Evolutionary conservation across 1,140 invertebrate genomes (phyloP).

Genomic region (Laupala kohalensis): DNA sequence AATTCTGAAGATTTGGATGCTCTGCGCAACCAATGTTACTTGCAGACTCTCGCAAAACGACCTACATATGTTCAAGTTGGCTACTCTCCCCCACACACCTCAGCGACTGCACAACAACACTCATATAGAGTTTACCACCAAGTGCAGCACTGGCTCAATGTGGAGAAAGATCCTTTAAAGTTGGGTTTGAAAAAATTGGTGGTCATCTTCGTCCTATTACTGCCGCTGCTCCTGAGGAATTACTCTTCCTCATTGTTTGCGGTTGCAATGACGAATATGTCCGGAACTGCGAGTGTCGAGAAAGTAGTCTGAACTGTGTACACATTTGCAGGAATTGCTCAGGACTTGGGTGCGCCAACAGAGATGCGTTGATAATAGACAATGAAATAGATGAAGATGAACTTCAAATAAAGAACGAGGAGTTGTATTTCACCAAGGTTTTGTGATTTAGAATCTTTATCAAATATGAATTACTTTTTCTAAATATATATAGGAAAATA

Average conservation of each 20-base stretch:
- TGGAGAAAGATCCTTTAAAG: conserved; percentile 1
- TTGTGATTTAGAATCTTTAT: no score
- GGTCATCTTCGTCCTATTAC: not conserved
- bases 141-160: conserved; percentile 11
- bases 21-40: conserved; percentile 1
- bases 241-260: conserved; percentile 1
- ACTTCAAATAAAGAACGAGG: no score
- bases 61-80: not conserved
- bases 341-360: not conserved
- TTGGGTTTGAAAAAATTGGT: conserved; percentile 1
- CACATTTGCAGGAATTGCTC: not conserved
- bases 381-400: no score
- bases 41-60: not conserved
- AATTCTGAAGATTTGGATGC: conserved; percentile 1
- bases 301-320: not conserved
- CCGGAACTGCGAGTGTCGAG: not conserved
- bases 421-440: no score
- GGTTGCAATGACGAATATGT: conserved; percentile 5
- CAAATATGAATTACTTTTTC: no score
- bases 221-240: not conserved
- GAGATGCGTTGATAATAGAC: not conserved
- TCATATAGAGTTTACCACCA: conserved; percentile 14
- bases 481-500: no score
- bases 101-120: conserved; percentile 10
- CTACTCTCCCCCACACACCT: conserved; percentile 11